Evolutionary conservation across 1,140 invertebrate genomes (phyloP), one percentile per base, ranked within the genome.

Genomic region (Harlomillsia oculata): DNA sequence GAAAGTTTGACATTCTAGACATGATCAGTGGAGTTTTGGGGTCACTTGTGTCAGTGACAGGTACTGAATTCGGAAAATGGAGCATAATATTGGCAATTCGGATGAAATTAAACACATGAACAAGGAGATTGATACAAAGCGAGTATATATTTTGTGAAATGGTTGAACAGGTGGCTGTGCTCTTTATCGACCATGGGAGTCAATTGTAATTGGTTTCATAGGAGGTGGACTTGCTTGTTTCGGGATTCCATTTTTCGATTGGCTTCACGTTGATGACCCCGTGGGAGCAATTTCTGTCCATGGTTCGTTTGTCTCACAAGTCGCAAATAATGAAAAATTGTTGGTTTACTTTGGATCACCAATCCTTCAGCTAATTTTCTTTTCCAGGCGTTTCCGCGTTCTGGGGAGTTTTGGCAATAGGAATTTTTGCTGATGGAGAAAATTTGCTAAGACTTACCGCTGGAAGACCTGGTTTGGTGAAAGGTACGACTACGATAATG

Each of bases 251-350:
- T 49, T 78, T 6, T 60, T 78, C 34, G 72, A 75, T 49, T 69
- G 68, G 52, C 43, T 76, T 0, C 63, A 70, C 18, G 68, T 79
- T 13, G 77, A 78, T 59, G 77, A 79, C 61, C 77, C 77, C 9
- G 76, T 78, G 2, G 75, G 74, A 26, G 76, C 75, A 13, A 70
- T 74, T 1, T 70, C 75, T 13, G 75, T 79, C 4, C 77, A 79
- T 60, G 73, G 73, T 52, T 43, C 49, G 53, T 39, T 8, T 25
- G 37, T 26, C 30, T 3, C 9, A 41, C 23, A 41, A 2, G n/a
- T 14, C 39, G 9, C 18, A 4, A 32, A 34, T 8, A 34, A 34
- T 34, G 32, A n/a, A n/a, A 9, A 34, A 8, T n/a, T 34, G n/a
- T 34, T n/a, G n/a, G 8, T 34, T 34, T 34, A 34, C n/a, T 9